phyloP scores from a whole-genome alignment of 2,113 vertebrate genomes.

The Phrynocephalus versicolor region DNA sequence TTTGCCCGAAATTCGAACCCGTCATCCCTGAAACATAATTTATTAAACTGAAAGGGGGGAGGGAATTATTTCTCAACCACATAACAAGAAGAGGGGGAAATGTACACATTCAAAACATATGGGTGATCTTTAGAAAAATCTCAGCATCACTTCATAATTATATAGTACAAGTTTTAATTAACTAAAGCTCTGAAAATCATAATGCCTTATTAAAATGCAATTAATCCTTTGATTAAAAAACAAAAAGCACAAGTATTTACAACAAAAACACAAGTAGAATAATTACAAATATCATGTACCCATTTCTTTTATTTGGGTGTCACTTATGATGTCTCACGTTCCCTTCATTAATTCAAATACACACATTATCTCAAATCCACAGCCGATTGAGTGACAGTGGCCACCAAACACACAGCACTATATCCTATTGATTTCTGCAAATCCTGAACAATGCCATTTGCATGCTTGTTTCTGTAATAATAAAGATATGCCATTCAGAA shows the following conservation, averaged over 20 bases:
- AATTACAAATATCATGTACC: slow-evolving; percentile 99
- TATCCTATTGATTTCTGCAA: slow-evolving; percentile 99
- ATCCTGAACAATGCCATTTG: slow-evolving; percentile 99
- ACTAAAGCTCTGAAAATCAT: slow-evolving; percentile 89
- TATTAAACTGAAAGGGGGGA: slow-evolving; percentile 16
- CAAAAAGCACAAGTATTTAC: slow-evolving; percentile 99
- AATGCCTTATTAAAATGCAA: slow-evolving; percentile 99
- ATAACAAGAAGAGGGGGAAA: slow-evolving; percentile 78
- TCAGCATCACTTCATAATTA: slow-evolving; percentile 89
- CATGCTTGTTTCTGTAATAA: slow-evolving; percentile 99
- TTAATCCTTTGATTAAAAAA: slow-evolving; percentile 99
- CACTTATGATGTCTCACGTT: slow-evolving; percentile 99
- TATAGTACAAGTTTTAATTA: slow-evolving; percentile 89
- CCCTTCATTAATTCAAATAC: slow-evolving; percentile 99
- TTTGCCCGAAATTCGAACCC: slow-evolving; percentile 58
- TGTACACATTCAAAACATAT: slow-evolving; percentile 80
- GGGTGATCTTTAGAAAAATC: slow-evolving; percentile 86
- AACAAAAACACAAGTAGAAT: slow-evolving; percentile 99
- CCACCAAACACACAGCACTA: slow-evolving; percentile 98
- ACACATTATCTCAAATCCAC: slow-evolving; percentile 99
- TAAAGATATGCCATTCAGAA: slow-evolving; percentile 99
- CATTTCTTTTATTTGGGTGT: slow-evolving; percentile 99
- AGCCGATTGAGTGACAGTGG: slow-evolving; percentile 99
- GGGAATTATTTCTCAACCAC: slow-evolving; percentile 54
- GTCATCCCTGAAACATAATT: slow-evolving; percentile 61